These are phyloP conservation scores for Cynopterus sphinx DNA, from an alignment of 2,797 vertebrate genomes.

Conservation along the genomic window DNA sequence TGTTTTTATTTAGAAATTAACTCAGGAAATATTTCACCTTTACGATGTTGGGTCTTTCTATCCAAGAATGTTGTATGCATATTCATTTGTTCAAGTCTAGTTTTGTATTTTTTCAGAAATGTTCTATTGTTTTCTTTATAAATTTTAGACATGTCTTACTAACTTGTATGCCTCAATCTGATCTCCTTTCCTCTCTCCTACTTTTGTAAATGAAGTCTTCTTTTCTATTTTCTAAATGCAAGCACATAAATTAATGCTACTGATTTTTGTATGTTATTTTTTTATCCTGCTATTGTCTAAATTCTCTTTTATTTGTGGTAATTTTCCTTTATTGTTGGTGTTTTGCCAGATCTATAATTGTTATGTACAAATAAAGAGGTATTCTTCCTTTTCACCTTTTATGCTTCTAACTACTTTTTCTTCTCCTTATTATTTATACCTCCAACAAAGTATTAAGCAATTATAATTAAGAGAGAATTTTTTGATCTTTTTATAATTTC, in stretches of 20 bases:
- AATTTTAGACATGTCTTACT: background rate
- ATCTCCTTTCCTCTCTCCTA: background rate
- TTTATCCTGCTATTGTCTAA: background rate
- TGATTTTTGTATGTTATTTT: background rate
- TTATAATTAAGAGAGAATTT: background rate
- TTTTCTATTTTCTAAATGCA: background rate
- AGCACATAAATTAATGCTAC: background rate
- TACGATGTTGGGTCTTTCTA: background rate
- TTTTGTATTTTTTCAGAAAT: background rate
- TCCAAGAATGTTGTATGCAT: background rate
- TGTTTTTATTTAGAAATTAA: constrained; percentile 29
- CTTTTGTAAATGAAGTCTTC: background rate
- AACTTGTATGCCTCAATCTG: background rate
- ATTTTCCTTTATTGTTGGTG: background rate
- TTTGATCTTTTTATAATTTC: background rate
- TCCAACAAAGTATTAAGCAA: background rate
- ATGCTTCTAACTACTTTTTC: background rate
- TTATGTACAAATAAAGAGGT: background rate
- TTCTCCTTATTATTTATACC: background rate
- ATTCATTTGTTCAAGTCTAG: background rate
- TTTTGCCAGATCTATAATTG: background rate
- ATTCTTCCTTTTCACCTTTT: background rate
- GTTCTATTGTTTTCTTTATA: background rate
- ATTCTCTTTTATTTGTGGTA: background rate
- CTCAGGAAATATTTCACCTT: background rate